Base-by-base conservation (phyloP, 1,140 invertebrate genomes). In the Drosophila erecta region DNA sequence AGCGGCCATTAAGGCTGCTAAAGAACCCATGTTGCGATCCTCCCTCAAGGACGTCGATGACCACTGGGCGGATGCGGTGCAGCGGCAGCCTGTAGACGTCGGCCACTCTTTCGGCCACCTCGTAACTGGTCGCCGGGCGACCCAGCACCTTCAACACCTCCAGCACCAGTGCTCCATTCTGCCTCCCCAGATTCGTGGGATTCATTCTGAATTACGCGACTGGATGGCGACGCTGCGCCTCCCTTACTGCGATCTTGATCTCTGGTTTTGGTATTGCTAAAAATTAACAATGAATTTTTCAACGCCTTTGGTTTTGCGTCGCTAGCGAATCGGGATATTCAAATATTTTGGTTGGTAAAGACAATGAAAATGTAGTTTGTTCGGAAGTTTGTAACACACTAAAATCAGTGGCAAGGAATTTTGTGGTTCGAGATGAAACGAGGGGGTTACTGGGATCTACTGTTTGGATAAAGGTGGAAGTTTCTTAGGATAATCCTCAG, bases 101-200 rank as follows among this genome's bases (percentile, higher is more conserved):
- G 6, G 81, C 57, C n/a, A 86, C 75, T 11, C 81, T 57, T 15
- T 71, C 51, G 1, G 83, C 67, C 22, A 86, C 60, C 58, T 87
- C 81, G 27, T 58, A 53, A 17, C 80, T 74, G 30, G 57, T 81
- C 15, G 74, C 83, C 17, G 81, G 81, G 40, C 83, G 83, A 30
- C 83, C 83, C 33, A 86, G 30, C 11, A 86, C 81, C 62, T 87
- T 76, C 2, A 86, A 47, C 8, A 81, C 79, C 54, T 86, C 81
- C 37, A 86, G 60, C 17, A 86, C 81, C 15, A 87, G 47, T 20
- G 81, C 81, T 7, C 81, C 78, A 37, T 81, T 86, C 57, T 87
- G 83, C 24, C 81, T 87, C 54, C 81, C 81, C 60, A 86, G 46
- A 17, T 75, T 87, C 14, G 64, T 81, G 53, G 81, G 81, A 75